Conservation (phyloP, 2,888 invertebrate species). For the Clusia tigrina region DNA sequence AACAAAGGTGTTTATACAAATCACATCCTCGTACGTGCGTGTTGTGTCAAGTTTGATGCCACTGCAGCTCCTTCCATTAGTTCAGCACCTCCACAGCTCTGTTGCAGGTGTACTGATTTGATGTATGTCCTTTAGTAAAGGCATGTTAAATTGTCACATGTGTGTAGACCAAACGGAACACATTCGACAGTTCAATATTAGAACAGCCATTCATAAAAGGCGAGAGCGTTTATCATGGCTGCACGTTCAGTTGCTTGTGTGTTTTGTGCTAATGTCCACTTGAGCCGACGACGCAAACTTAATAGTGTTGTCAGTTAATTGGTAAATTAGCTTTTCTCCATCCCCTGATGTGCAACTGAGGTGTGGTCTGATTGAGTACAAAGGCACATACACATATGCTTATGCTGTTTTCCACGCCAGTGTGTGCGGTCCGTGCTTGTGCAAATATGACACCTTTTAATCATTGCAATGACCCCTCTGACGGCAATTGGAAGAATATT, state of each 20-base stretch:
- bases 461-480: not conserved
- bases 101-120: too few relatives aligned
- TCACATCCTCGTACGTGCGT: too few relatives aligned
- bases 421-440: too few relatives aligned
- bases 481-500: not conserved
- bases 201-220: too few relatives aligned
- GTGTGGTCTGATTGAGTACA: constrained; percentile 9
- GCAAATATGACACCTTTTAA: constrained; percentile 14
- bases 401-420: too few relatives aligned
- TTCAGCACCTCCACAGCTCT: not conserved
- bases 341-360: not conserved
- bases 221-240: not conserved
- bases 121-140: too few relatives aligned
- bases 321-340: constrained; percentile 25
- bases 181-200: too few relatives aligned
- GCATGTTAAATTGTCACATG: not conserved
- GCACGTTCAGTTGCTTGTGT: constrained; percentile 13
- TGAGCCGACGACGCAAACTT: too few relatives aligned
- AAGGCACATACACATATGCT: not conserved
- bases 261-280: too few relatives aligned
- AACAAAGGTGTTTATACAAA: constrained; percentile 21
- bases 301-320: constrained; percentile 30
- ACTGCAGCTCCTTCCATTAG: not conserved
- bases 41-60: not conserved
- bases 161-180: too few relatives aligned